Base-by-base conservation (phyloP, 2,113 vertebrate species). In the Anolis sagrei region DNA sequence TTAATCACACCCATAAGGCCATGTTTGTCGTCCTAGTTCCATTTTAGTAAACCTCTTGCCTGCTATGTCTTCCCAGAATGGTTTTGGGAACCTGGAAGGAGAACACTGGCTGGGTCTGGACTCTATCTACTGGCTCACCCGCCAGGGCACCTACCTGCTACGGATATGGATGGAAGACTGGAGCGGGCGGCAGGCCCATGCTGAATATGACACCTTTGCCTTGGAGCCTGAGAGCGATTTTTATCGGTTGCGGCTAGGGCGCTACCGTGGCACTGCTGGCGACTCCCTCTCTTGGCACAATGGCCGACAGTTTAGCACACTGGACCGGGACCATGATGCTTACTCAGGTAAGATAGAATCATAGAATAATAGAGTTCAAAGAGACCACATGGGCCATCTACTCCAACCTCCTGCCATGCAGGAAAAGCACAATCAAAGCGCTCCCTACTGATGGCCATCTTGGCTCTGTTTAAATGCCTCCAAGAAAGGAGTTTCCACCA, bases 101-200 rank as follows among this genome's bases (percentile, higher is more conserved):
- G 98, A 98, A 89, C 97, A 98, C 84, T 98, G 98, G 98, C 96
- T 98, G 34, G 98, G 98, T 7, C 93, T 98, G 85, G 98, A 98
- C 86, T 95, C 96, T 32, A 95, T 98, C 34, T 94, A 97, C 91
- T 97, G 96, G 96, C 90, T 98, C 85, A 97, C 97, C 9, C 96
- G 94, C 79, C 97, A 97, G 77, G 94, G 80, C 85, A 49, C 4
- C 36, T 97, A 98, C 29, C 97, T 96, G 91, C 93, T 98, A 6
- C 95, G 96, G 18, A 95, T 98, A 82, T 89, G 94, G 19, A 92
- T 98, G 92, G 97, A 98, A 83, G 98, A 98, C 92, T 98, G 98
- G 98, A 97, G 97, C 39, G 98, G 97, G 1, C 95, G 96, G 0
- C 92, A 96, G 77, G 97, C 95, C 16, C 96, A 94, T 2, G 98